Percentiles rank a stretch among this genome's conserved stretches.
phyloP scores from a whole-genome alignment of 2,797 vertebrate species.

The Euphonia xanthogaster region DNA sequence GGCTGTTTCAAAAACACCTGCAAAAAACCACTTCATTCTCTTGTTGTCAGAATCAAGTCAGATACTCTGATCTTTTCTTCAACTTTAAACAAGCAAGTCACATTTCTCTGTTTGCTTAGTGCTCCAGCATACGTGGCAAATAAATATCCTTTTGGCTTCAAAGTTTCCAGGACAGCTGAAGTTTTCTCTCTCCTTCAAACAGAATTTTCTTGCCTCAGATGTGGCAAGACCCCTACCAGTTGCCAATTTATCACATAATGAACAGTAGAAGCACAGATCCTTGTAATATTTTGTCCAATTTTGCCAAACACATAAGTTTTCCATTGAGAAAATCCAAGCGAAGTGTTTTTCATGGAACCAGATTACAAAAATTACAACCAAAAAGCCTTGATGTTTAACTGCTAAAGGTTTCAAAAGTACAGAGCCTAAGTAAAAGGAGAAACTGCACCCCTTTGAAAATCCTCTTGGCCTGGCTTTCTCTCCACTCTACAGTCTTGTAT shows the following conservation, averaged over 20 bases:
- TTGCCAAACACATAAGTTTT: not conserved
- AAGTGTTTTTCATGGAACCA: not conserved
- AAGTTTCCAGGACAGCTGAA: conserved; percentile 32
- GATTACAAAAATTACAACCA: not conserved
- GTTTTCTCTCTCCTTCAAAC: not conserved
- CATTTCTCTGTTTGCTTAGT: conserved; percentile 40
- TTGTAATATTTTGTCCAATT: not conserved
- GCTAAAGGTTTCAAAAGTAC: not conserved
- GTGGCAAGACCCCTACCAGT: not conserved
- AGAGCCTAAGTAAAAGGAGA: not conserved
- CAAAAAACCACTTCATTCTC: conserved; percentile 1
- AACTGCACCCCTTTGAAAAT: not conserved
- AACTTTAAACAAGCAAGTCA: conserved; percentile 45
- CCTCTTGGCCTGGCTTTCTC: not conserved
- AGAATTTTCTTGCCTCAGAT: not conserved
- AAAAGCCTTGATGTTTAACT: not conserved
- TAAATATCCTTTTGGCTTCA: conserved; percentile 21
- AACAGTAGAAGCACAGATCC: not conserved
- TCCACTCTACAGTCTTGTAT: not conserved
- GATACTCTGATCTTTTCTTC: conserved; percentile 28
- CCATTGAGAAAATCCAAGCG: not conserved
- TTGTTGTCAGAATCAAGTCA: not conserved
- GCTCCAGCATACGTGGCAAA: conserved; percentile 52
- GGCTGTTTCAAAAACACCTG: conserved; percentile 14
- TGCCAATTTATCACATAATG: not conserved